Percentiles rank a stretch among this genome's conserved stretches.
These are phyloP conservation scores for Lucinisca nassula DNA, from an alignment of 2,888 invertebrate species.

Conservation along the genomic window DNA sequence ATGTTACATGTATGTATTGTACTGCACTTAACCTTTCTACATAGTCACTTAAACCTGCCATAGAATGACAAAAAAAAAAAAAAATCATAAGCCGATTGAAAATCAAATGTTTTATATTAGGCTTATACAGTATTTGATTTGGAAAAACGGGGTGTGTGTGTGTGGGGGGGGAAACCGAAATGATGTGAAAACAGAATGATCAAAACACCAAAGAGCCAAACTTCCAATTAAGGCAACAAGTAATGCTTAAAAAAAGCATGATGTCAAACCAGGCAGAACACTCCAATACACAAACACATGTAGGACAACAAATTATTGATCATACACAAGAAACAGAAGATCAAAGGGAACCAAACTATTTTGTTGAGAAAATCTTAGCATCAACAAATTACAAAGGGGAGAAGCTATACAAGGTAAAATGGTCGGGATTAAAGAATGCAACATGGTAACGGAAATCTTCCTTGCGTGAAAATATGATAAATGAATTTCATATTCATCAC, in stretches of 20 bases:
- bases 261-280: neutral
- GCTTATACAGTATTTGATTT: no score
- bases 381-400: neutral
- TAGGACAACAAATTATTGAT: neutral
- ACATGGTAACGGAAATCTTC: neutral
- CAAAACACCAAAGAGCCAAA: conserved; percentile 1
- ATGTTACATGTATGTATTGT: no score
- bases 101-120: no score
- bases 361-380: conserved; percentile 8
- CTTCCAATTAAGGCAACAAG: conserved; percentile 24
- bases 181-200: conserved; percentile 48
- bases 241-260: no score
- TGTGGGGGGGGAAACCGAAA: no score
- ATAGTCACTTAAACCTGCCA: no score
- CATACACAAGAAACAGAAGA: neutral
- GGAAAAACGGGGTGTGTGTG: no score
- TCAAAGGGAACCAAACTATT: neutral
- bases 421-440: neutral
- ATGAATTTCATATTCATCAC: conserved; percentile 11
- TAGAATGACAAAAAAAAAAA: no score
- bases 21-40: no score
- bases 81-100: no score
- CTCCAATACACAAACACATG: neutral
- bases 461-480: neutral
- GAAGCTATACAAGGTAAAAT: conserved; percentile 9